A percentile compares a stretch with the other conserved stretches of the same genome.
phyloP scores from a whole-genome alignment of 2,888 invertebrate genomes.

The Cryptosula pallasiana region DNA sequence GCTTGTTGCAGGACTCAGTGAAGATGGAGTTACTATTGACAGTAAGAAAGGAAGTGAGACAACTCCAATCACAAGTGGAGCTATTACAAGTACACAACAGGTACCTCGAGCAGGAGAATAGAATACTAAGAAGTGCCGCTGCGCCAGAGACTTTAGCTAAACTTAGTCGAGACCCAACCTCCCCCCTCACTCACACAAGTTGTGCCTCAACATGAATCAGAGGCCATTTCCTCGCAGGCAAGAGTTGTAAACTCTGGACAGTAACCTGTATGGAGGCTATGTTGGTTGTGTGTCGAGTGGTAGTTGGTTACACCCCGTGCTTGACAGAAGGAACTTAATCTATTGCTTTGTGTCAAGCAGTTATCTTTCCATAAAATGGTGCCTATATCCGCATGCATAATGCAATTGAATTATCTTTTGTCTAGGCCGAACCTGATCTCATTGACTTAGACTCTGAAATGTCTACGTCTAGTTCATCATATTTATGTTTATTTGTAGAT shows the following conservation, averaged over 20 bases:
- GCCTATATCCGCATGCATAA: too few relatives aligned
- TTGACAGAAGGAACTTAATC: too few relatives aligned
- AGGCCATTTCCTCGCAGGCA: too few relatives aligned
- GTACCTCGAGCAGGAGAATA: slow-evolving; percentile 9
- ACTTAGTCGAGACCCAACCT: neutral
- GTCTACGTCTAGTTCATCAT: neutral
- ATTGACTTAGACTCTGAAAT: neutral
- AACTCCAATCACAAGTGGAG: slow-evolving; percentile 2
- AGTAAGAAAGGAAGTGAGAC: slow-evolving; percentile 3
- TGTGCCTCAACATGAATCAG: neutral
- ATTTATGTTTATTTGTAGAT: neutral
- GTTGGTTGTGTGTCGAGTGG: too few relatives aligned
- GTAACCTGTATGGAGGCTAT: too few relatives aligned
- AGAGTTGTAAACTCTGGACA: too few relatives aligned
- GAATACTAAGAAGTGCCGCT: slow-evolving; percentile 4
- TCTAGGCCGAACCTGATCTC: neutral
- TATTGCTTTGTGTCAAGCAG: too few relatives aligned
- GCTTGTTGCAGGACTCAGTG: slow-evolving; percentile 18
- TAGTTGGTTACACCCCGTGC: too few relatives aligned
- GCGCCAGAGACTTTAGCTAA: slow-evolving; percentile 8
- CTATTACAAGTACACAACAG: neutral
- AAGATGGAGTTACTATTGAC: slow-evolving; percentile 17
- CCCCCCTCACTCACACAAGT: neutral
- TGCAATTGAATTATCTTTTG: too few relatives aligned
- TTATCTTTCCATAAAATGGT: neutral